Evolutionary conservation across 2,888 invertebrate genomes (phyloP), one percentile per base, ranked within the genome.

Genomic region (Choreutis nemorana): DNA sequence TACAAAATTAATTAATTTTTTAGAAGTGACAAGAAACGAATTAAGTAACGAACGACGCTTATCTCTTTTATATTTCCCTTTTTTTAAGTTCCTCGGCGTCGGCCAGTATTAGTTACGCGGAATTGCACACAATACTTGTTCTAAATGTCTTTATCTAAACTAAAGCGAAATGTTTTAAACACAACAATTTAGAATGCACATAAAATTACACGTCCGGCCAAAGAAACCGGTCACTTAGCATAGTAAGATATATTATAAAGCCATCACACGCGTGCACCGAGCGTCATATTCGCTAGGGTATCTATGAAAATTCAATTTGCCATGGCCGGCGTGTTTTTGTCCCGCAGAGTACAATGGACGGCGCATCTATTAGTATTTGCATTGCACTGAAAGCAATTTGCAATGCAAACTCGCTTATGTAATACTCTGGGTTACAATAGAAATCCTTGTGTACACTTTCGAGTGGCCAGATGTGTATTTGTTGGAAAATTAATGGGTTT

Each of bases 241-340:
- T 18, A 18, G 18, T 18, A 18, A 18, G 8, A 5, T 6, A 6
- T 8, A 18, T 18, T 8, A 18, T 18, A 18, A 18, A 18, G 8
- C 11, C 23, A 7, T 23, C 13, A 23, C 23, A 23, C 13, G 11
- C 11, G 23, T 23, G 11, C 13, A 23, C 23, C 11, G 13, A 8
- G 23, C 12, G 9, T 11, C 39, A 39, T 36, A 36, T 35, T 36
- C 41, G 29, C 39, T 33, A 41, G 45, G 43, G 50, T 59, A 61
- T 61, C 61, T 63, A 67, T 70, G 65, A 62, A 68, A 70, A 70
- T 65, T 67, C 59, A 65, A 70, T 70, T 68, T 64, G 57, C 44
- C 44, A 32, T 45, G 50, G 50, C 41, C 50, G 46, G 42, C 51
- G 40, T 59, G 63, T 67, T 70, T 67, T 70, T 68, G 48, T 45